Conservation (phyloP, 2,888 invertebrate genomes). For the Sarcophaga subvicina region DNA sequence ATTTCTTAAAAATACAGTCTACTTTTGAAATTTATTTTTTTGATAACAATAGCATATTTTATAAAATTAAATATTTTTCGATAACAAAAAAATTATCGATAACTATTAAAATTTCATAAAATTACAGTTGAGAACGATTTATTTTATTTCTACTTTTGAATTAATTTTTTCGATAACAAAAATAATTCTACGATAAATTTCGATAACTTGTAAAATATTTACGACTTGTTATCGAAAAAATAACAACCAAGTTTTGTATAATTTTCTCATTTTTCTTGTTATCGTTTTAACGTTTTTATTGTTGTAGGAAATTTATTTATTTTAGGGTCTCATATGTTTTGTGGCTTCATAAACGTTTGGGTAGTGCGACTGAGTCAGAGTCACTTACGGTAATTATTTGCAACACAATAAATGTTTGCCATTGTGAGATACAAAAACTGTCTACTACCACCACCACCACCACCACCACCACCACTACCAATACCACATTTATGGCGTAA, state of each 20-base stretch:
- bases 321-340: constrained; percentile 12
- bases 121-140: too few relatives aligned
- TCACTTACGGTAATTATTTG: constrained; percentile 8
- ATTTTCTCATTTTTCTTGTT: background rate
- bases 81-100: too few relatives aligned
- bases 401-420: constrained; percentile 8
- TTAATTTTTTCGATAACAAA: too few relatives aligned
- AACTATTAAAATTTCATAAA: too few relatives aligned
- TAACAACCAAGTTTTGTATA: background rate
- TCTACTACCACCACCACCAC: background rate
- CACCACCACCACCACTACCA: background rate
- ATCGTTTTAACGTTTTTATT: too few relatives aligned
- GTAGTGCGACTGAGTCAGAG: background rate
- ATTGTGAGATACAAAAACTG: constrained; percentile 21
- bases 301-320: background rate
- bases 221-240: background rate
- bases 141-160: too few relatives aligned
- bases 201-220: background rate
- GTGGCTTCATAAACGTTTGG: constrained; percentile 40
- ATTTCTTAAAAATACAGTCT: too few relatives aligned
- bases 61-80: too few relatives aligned
- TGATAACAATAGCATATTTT: too few relatives aligned
- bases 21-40: too few relatives aligned
- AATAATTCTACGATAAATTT: too few relatives aligned
- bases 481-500: background rate